A percentile compares a stretch with the other conserved stretches of the same genome.
Conservation (phyloP, 2,888 invertebrate genomes). For the Syritta pipiens region DNA sequence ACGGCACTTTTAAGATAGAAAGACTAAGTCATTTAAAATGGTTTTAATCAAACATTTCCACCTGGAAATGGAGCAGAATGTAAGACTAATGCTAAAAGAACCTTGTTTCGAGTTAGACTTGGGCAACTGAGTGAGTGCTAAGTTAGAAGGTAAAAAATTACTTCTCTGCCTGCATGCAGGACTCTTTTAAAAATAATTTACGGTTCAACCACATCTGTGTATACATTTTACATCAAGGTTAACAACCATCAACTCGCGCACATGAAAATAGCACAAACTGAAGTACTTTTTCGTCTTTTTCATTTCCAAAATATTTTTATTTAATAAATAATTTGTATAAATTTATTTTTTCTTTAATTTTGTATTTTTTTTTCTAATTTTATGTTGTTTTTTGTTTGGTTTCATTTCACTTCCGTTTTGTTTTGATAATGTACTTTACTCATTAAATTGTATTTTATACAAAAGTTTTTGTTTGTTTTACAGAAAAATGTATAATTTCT, state of each 20-base stretch:
- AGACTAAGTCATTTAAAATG: too few species aligned
- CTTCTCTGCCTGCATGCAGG: too few species aligned
- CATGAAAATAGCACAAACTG: conserved; percentile 13
- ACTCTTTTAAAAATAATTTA: too few species aligned
- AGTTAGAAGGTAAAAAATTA: too few species aligned
- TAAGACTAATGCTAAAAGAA: too few species aligned
- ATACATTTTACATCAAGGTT: neutral
- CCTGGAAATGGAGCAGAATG: too few species aligned
- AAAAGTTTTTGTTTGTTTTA: conserved; percentile 74
- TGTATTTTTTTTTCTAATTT: conserved; percentile 3
- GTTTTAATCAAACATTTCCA: too few species aligned
- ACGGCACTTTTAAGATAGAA: too few species aligned
- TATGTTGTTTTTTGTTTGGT: neutral
- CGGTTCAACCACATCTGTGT: too few species aligned
- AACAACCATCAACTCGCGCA: conserved; percentile 4
- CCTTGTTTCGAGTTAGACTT: too few species aligned
- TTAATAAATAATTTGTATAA: neutral
- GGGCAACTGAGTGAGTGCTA: too few species aligned
- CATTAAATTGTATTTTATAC: conserved; percentile 64
- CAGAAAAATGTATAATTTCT: conserved; percentile 73
- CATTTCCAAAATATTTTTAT: neutral
- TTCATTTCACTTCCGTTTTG: too few species aligned
- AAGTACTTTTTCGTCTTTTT: neutral
- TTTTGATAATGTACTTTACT: conserved; percentile 43
- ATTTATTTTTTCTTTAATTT: neutral